Evolutionary conservation across 2,113 vertebrate species (phyloP).

Genomic region (Cyanoderma ruficeps): DNA sequence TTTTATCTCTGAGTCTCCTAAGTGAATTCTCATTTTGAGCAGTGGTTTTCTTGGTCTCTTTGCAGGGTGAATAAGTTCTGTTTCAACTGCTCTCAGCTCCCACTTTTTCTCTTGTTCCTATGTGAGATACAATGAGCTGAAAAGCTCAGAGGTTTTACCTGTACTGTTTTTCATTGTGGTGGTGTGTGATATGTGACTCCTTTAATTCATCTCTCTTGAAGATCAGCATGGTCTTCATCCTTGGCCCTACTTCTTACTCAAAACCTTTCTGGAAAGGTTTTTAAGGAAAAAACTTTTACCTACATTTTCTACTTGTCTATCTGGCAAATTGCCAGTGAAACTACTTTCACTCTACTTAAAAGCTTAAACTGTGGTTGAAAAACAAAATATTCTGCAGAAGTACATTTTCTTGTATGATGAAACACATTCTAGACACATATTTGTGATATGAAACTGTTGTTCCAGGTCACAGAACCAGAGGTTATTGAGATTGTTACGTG

Average conservation of each 20-base stretch:
- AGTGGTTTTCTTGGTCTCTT: background rate
- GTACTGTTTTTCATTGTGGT: background rate
- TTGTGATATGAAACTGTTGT: background rate
- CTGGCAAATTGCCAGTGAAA: background rate
- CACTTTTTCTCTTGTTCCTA: background rate
- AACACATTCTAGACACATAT: no score
- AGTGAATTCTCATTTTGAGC: background rate
- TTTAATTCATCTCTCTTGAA: background rate
- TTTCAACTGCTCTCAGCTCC: background rate
- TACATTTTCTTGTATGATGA: background rate
- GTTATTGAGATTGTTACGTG: background rate
- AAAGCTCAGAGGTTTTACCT: background rate
- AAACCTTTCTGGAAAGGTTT: background rate
- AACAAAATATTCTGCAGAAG: background rate
- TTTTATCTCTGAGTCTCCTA: background rate
- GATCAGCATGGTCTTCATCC: background rate
- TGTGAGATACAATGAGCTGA: background rate
- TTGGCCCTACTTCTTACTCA: background rate
- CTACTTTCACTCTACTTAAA: background rate
- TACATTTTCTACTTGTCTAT: background rate
- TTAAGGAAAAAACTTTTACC: background rate
- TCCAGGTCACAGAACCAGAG: background rate
- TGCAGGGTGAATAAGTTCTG: rapidly evolving
- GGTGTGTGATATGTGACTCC: background rate
- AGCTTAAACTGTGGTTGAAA: background rate